A percentile compares a stretch with the other conserved stretches of the same genome.
These are phyloP conservation scores for Amphiprion percula DNA, from an alignment of 2,113 vertebrate species.

Conservation along the genomic window DNA sequence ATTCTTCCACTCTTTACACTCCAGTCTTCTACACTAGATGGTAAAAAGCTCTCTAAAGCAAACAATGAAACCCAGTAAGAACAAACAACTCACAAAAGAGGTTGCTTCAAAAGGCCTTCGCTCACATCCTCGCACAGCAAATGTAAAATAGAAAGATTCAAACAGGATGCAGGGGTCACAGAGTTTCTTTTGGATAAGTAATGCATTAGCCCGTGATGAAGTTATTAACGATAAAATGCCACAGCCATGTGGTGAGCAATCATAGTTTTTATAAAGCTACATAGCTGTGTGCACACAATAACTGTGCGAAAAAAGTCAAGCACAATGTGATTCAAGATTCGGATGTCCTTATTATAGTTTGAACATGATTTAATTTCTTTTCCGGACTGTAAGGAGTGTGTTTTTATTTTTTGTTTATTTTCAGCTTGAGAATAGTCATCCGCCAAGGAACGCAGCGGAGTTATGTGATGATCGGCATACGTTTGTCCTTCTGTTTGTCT, in stretches of 20 bases:
- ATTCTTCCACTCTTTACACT: too few species aligned
- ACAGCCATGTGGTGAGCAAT: neutral
- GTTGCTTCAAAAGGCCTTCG: neutral
- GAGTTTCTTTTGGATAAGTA: neutral
- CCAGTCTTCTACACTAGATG: neutral
- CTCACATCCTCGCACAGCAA: neutral
- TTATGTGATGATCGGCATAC: too few species aligned
- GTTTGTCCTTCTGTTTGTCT: too few species aligned
- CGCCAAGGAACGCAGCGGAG: too few species aligned
- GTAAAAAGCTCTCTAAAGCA: neutral
- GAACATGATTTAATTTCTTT: neutral
- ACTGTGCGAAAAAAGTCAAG: neutral
- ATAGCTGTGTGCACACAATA: neutral
- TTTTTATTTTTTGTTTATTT: neutral
- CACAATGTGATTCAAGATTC: neutral
- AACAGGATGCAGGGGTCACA: neutral
- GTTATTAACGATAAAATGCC: neutral
- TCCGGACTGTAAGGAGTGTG: neutral
- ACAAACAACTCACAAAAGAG: neutral
- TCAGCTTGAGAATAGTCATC: neutral
- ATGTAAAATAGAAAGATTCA: neutral
- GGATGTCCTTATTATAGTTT: neutral
- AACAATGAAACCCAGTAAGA: neutral
- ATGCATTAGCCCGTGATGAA: neutral
- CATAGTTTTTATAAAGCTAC: neutral